phyloP scores from a whole-genome alignment of 2,888 invertebrate genomes.

The Troides oblongomaculatus region DNA sequence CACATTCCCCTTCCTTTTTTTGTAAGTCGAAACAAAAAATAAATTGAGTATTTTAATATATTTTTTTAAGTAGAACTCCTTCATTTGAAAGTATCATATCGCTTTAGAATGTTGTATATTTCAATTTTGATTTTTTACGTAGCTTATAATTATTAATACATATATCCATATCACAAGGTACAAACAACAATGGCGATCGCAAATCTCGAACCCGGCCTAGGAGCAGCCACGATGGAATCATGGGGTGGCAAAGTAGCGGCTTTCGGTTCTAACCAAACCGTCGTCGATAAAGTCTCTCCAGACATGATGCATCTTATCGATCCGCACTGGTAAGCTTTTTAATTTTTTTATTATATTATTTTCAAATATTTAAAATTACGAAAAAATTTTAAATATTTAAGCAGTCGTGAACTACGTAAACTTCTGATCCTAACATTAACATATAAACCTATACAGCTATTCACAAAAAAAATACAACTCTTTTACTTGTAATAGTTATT shows the following conservation, averaged over 20 bases:
- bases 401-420: too few relatives aligned
- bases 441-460: too few relatives aligned
- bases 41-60: background rate
- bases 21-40: conserved; percentile 44
- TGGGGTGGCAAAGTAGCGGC: conserved; percentile 75
- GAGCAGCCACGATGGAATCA: conserved; percentile 68
- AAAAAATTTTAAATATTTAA: too few relatives aligned
- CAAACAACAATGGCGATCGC: conserved; percentile 53
- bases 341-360: background rate
- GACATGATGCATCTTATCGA: conserved; percentile 89
- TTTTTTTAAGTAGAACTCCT: background rate
- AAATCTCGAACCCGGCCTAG: conserved; percentile 69
- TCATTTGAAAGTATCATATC: background rate
- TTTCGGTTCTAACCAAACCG: conserved; percentile 85
- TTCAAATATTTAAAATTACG: background rate
- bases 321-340: conserved; percentile 84
- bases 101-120: background rate
- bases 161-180: conserved; percentile 37
- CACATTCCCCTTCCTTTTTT: conserved; percentile 48
- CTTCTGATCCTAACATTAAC: too few relatives aligned
- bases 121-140: background rate
- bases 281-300: conserved; percentile 88
- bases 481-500: background rate
- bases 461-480: too few relatives aligned
- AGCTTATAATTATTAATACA: conserved; percentile 34